Conservation (phyloP, 2,888 invertebrate genomes). For the Ophioninae sp. region DNA sequence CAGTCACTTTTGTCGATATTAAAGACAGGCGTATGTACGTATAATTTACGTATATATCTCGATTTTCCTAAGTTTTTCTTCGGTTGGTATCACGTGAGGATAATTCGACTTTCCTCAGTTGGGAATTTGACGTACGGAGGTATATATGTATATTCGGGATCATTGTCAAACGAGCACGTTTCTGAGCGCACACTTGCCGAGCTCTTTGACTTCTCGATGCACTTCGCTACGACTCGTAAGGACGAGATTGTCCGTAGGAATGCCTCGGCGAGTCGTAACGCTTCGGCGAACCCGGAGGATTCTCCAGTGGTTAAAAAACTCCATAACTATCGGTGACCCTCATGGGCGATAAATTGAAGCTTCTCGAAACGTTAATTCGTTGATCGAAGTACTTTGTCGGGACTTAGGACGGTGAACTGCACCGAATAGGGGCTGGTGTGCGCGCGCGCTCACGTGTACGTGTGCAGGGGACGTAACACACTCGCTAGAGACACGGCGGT, state of each 20-base stretch:
- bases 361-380: not conserved
- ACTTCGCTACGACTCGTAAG: conserved; percentile 9
- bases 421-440: not conserved
- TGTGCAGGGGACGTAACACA: conserved; percentile 54
- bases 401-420: not conserved
- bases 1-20: not conserved
- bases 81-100: conserved; percentile 20
- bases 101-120: conserved; percentile 52
- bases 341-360: not conserved
- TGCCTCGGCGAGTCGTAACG: conserved; percentile 24
- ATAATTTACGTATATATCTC: not conserved
- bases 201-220: not conserved
- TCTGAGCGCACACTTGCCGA: not conserved
- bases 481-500: conserved; percentile 66
- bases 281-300: conserved; percentile 6
- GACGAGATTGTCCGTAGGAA: not conserved
- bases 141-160: conserved; percentile 21
- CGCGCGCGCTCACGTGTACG: not conserved
- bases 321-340: not conserved
- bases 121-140: conserved; percentile 25
- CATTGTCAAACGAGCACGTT: conserved; percentile 36
- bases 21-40: not conserved
- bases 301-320: not conserved
- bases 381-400: not conserved
- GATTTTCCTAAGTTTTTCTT: not conserved